Evolutionary conservation across 2,888 invertebrate species (phyloP).

Genomic region (Eilema caniola): DNA sequence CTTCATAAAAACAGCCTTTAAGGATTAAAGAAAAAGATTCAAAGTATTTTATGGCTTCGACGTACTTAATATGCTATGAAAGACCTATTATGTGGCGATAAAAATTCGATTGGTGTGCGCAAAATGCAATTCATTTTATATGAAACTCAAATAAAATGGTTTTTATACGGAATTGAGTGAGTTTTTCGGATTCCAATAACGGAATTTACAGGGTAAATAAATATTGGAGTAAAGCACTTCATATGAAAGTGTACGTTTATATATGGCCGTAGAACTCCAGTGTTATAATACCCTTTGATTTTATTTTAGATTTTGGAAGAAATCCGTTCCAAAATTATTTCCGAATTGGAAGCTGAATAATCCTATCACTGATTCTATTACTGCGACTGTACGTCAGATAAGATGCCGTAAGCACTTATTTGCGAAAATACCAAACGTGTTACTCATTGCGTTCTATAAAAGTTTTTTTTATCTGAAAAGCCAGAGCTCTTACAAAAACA

Average conservation of each 20-base stretch:
- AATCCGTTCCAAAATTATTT: neutral
- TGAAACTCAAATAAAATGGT: constrained; percentile 45
- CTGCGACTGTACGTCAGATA: neutral
- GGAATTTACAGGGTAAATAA: constrained; percentile 27
- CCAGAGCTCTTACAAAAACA: too few relatives aligned
- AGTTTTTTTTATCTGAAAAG: too few relatives aligned
- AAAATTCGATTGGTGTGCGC: constrained; percentile 49
- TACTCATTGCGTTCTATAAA: too few relatives aligned
- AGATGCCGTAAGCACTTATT: neutral
- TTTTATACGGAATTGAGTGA: constrained; percentile 36
- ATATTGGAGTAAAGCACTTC: constrained; percentile 20
- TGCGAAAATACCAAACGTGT: too few relatives aligned
- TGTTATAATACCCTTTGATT: neutral
- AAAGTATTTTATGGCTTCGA: constrained; percentile 41
- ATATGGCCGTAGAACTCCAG: neutral
- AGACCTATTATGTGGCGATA: constrained; percentile 53
- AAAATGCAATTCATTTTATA: constrained; percentile 51
- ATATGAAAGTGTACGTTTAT: constrained; percentile 14
- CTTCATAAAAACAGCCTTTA: constrained; percentile 20
- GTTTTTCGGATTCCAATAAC: constrained; percentile 27
- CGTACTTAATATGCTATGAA: constrained; percentile 50
- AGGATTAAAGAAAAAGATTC: constrained; percentile 44
- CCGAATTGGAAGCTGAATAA: neutral
- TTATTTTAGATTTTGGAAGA: neutral
- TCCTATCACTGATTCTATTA: neutral